A percentile compares a stretch with the other conserved stretches of the same genome.
These are phyloP conservation scores for Rhadinocentrus ornatus DNA, from an alignment of 2,797 vertebrate species.

Conservation along the genomic window DNA sequence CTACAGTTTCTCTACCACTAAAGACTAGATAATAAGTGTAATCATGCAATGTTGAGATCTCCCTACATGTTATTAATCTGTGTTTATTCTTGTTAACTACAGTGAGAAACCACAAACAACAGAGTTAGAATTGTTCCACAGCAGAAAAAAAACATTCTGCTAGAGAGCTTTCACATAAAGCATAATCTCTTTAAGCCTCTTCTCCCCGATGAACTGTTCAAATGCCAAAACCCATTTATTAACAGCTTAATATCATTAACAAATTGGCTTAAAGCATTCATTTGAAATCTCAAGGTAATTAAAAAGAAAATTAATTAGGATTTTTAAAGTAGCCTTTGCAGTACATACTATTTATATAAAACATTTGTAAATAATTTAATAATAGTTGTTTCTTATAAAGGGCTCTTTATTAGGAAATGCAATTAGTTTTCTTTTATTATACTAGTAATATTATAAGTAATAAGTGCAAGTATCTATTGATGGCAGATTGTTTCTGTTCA, in stretches of 20 bases:
- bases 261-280: slow-evolving; percentile 3
- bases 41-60: not conserved
- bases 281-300: not conserved
- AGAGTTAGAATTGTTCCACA: not conserved
- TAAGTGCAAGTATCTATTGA: not conserved
- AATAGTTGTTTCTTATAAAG: not conserved
- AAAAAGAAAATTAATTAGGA: not conserved
- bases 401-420: not conserved
- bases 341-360: not conserved
- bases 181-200: slow-evolving; percentile 4
- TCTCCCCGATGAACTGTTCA: not conserved
- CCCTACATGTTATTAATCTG: not conserved
- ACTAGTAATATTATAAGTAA: not conserved
- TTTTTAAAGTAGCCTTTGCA: not conserved
- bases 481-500: not conserved
- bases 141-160: not conserved
- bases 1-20: not conserved
- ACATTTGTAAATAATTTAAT: not conserved
- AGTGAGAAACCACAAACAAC: not conserved
- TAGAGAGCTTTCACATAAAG: slow-evolving; percentile 4
- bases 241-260: not conserved
- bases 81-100: not conserved
- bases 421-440: not conserved
- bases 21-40: not conserved
- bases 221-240: not conserved